phyloP scores from a whole-genome alignment of 2,113 vertebrate genomes.

The Accipiter virgatus region DNA sequence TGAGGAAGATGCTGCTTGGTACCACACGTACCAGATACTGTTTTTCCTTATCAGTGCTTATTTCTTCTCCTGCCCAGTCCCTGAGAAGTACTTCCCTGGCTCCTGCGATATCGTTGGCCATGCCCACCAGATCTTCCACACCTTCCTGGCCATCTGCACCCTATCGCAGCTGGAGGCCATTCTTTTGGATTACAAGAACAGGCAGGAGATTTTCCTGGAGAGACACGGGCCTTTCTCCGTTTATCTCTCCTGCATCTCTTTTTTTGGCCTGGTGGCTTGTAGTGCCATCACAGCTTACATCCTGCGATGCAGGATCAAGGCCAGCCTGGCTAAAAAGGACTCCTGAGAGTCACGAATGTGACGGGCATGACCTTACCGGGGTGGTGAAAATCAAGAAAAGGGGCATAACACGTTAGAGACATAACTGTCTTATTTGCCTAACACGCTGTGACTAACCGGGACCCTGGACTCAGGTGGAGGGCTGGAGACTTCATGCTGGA shows the following conservation, averaged over 20 bases:
- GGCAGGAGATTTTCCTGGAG: constrained; percentile 73
- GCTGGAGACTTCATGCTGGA: not conserved
- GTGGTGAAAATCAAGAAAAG: not conserved
- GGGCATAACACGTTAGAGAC: constrained; percentile 42
- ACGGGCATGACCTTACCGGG: not conserved
- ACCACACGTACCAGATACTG: constrained; percentile 86
- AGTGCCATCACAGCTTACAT: constrained; percentile 76
- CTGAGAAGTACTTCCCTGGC: constrained; percentile 89
- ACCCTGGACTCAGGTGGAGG: not conserved
- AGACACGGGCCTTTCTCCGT: constrained; percentile 76
- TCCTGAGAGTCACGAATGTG: constrained; percentile 2
- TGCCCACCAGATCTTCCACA: constrained; percentile 91
- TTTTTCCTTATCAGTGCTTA: constrained; percentile 85
- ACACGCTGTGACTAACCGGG: constrained; percentile 19
- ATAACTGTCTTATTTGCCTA: constrained; percentile 48
- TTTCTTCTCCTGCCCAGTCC: constrained; percentile 92
- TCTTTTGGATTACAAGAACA: constrained; percentile 82
- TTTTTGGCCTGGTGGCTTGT: constrained; percentile 77
- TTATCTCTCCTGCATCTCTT: constrained; percentile 77
- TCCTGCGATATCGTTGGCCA: constrained; percentile 89
- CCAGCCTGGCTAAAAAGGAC: constrained; percentile 73
- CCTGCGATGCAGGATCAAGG: constrained; percentile 74
- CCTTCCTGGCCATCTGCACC: constrained; percentile 87
- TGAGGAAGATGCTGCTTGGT: constrained; percentile 79
- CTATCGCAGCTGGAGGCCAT: constrained; percentile 90